Evolutionary conservation across 2,113 vertebrate genomes (phyloP).

Genomic region (Prionailurus bengalensis): DNA sequence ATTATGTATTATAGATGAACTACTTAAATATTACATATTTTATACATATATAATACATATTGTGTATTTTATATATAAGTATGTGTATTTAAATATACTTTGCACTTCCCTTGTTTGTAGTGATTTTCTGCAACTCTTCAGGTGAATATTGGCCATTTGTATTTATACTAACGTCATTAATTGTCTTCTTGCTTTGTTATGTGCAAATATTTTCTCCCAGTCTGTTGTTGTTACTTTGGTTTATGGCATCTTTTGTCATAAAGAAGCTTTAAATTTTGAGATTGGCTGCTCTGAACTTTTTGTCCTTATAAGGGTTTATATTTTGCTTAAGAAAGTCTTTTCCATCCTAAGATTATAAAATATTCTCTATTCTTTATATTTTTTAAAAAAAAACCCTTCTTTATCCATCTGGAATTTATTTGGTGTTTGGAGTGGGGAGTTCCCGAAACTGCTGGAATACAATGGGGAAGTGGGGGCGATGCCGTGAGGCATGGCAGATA

Average conservation of each 20-base stretch:
- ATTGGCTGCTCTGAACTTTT: neutral
- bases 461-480: no score
- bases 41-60: neutral
- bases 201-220: neutral
- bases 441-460: neutral
- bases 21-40: neutral
- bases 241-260: neutral
- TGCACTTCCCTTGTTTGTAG: neutral
- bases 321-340: conserved; percentile 26
- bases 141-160: neutral
- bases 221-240: neutral
- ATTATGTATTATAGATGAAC: neutral
- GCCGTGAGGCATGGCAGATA: no score
- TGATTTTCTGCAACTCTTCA: neutral
- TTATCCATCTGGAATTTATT: neutral
- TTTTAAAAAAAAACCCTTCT: neutral
- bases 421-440: neutral
- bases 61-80: neutral
- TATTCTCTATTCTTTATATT: neutral
- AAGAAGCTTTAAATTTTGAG: neutral
- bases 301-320: neutral
- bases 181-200: neutral
- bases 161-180: neutral
- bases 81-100: neutral
- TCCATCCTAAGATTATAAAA: neutral